Percentiles rank a stretch among this genome's conserved stretches.
phyloP scores from a whole-genome alignment of 2,113 vertebrate genomes.

The Neomonachus schauinslandi region DNA sequence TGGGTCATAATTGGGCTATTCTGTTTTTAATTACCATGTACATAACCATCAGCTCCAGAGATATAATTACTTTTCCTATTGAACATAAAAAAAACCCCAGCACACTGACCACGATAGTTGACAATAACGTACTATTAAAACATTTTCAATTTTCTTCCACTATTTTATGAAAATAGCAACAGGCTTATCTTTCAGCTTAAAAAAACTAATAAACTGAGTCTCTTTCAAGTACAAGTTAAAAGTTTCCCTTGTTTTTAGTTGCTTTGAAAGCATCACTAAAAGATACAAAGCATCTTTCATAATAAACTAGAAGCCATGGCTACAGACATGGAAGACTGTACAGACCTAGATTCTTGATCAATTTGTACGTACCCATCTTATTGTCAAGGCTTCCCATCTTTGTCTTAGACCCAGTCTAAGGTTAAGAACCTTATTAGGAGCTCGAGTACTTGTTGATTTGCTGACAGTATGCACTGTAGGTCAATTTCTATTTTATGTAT shows the following conservation, averaged over 20 bases:
- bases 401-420: not conserved
- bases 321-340: not conserved
- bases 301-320: constrained; percentile 25
- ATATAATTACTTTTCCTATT: constrained; percentile 9
- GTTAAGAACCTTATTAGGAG: not conserved
- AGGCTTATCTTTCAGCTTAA: constrained; percentile 23
- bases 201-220: constrained; percentile 8
- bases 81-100: not conserved
- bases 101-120: not conserved
- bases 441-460: constrained; percentile 40
- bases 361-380: not conserved
- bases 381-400: not conserved
- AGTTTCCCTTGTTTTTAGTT: constrained; percentile 3
- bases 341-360: not conserved
- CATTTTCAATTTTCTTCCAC: constrained; percentile 36
- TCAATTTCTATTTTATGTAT: constrained; percentile 47
- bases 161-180: constrained; percentile 49
- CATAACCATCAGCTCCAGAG: not conserved
- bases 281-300: constrained; percentile 35
- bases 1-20: not conserved
- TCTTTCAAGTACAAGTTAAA: constrained; percentile 14
- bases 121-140: constrained; percentile 37
- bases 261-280: constrained; percentile 56
- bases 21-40: constrained; percentile 13
- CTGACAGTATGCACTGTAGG: not conserved